Evolutionary conservation across 2,888 invertebrate genomes (phyloP).

Genomic region (Aethes cnicana): DNA sequence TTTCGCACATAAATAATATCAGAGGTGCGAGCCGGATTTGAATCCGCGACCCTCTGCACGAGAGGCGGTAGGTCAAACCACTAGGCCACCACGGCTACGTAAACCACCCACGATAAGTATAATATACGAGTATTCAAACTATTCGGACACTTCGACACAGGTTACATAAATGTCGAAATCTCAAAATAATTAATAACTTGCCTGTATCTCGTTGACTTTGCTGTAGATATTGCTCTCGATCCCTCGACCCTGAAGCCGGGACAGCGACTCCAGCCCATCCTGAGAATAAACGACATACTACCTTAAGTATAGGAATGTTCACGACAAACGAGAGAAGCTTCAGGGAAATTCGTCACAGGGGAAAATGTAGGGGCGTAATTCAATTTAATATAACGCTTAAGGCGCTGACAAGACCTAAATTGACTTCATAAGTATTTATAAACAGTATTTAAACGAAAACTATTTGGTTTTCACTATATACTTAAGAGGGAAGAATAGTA

Average conservation of each 20-base stretch:
- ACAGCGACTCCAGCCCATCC: slow-evolving; percentile 91
- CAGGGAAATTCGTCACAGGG: slow-evolving; percentile 1
- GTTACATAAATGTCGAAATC: no score
- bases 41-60: neutral
- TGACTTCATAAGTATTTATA: neutral
- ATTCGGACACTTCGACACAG: no score
- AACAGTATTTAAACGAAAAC: no score
- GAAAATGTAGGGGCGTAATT: slow-evolving; percentile 6
- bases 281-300: slow-evolving; percentile 68
- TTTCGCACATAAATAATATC: no score
- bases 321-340: neutral
- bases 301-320: neutral
- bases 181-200: slow-evolving; percentile 40
- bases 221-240: slow-evolving; percentile 92
- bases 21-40: neutral
- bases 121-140: no score
- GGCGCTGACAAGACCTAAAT: neutral
- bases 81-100: no score
- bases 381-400: slow-evolving; percentile 6
- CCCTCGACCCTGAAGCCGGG: slow-evolving; percentile 89
- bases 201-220: slow-evolving; percentile 94
- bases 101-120: no score
- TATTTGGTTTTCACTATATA: no score
- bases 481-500: no score
- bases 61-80: neutral